Evolutionary conservation across 2,113 vertebrate genomes (phyloP), one percentile per base, ranked within the genome.

Genomic region (Microcebus tavaratra): DNA sequence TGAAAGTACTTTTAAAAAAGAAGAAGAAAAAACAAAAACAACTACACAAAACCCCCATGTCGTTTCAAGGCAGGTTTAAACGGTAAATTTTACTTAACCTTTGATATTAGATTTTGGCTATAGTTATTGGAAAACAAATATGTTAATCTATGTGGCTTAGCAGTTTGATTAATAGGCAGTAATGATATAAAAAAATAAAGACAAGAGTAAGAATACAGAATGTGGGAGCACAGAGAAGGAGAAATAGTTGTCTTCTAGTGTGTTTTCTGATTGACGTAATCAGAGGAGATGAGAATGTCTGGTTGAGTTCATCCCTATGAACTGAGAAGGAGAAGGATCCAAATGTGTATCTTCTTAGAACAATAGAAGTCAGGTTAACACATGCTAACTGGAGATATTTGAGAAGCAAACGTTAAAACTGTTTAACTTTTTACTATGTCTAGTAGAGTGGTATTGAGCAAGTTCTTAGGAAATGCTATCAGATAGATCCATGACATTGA

Each of bases 61-160:
- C 45, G 50, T 96, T 68, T 61, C 45, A 70, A 65, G 8, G 15
- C 48, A 67, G 23, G 88, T 78, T 84, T 80, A 82, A 93, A 70
- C 45, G 70, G 78, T 14, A 68, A 39, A n/a, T 92, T 95, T 81
- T 83, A 87, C 83, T 86, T 94, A 65, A 94, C n/a, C 55, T 94
- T 48, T 27, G 61, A 70, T 70, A 78, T 72, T 90, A 48, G 72
- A 65, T 84, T 78, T 80, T 3, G 2, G 27, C 4, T 20, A 11
- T 34, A 14, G 14, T 84, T 79, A 50, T 5, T 78, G 61, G 57
- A 59, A 93, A 91, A 36, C 42, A 93, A 57, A 42, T 39, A 21
- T 36, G 4, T 14, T 21, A 27, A 42, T 68, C 53, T 48, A 0
- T 9, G 0, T 45, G 36, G 4, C 39, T 27, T 25, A 13, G 0